Conservation (phyloP, 1,140 invertebrate genomes). For the Zaprionus vittiger region DNA sequence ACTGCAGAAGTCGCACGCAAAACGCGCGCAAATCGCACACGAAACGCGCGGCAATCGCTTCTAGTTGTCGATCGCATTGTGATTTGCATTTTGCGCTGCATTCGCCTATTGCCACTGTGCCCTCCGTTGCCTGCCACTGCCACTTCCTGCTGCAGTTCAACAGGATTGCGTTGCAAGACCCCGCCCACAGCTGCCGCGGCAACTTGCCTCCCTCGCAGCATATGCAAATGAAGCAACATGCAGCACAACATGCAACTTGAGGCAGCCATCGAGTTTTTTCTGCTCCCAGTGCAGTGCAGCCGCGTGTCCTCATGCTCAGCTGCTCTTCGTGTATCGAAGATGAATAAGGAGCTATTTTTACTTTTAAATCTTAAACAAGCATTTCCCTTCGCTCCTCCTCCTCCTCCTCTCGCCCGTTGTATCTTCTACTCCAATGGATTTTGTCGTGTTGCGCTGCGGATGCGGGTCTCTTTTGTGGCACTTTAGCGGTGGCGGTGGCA, state of each 20-base stretch:
- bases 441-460: slow-evolving; percentile 37
- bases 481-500: slow-evolving; percentile 47
- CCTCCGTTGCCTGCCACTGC: slow-evolving; percentile 21
- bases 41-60: slow-evolving; percentile 17
- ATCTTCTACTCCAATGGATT: slow-evolving; percentile 8
- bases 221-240: slow-evolving; percentile 78
- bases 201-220: slow-evolving; percentile 35
- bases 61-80: slow-evolving; percentile 5
- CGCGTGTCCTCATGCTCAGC: neutral
- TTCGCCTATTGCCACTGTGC: slow-evolving; percentile 44
- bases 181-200: slow-evolving; percentile 2
- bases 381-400: slow-evolving; percentile 8
- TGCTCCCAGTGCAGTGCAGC: too few species aligned
- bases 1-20: neutral
- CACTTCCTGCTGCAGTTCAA: slow-evolving; percentile 5
- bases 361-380: slow-evolving; percentile 78
- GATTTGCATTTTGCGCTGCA: slow-evolving; percentile 37
- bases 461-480: slow-evolving; percentile 56
- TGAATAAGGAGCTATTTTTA: slow-evolving; percentile 84
- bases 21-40: neutral
- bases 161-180: slow-evolving; percentile 23
- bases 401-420: neutral
- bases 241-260: slow-evolving; percentile 72
- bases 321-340: slow-evolving; percentile 61
- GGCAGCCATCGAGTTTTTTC: slow-evolving; percentile 13